Evolutionary conservation across 2,797 vertebrate species (phyloP), one percentile per base, ranked within the genome.

Genomic region (Otolemur crassicaudatus): DNA sequence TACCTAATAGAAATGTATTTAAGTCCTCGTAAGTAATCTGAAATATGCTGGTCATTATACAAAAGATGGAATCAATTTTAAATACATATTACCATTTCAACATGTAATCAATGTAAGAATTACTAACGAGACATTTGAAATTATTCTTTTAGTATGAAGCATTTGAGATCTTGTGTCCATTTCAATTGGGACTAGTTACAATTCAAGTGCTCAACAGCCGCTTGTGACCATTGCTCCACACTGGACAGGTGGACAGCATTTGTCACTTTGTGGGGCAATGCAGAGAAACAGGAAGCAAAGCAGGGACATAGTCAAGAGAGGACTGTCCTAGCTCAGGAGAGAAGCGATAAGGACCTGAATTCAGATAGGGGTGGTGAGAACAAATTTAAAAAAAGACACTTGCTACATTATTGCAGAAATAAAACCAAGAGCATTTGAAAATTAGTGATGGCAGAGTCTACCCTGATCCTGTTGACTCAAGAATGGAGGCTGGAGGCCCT

Each of bases 51-150:
- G 14, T 58, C 12, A 81, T 19, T 37, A 70, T 22, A 31, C 81
- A 96, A 75, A 53, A 25, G 25, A 56, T 60, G 20, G 63, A 63
- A 56, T 60, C 75, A 94, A 58, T 90, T 87, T 94, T 93, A 70
- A 82, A 77, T 20, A 60, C 70, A 67, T 14, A 69, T 58, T 90
- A n/a, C 40, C 65, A 83, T 93, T 90, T 69, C 69, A 69, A 83
- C 8, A 92, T n/a, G 5, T 46, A 75, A 79, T 53, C 37, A 73
- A 75, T 25, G n/a, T 60, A 83, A 75, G 67, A 90, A 84, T 91
- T 91, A 46, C 79, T 37, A 43, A 46, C 46, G 17, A 90, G 27
- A 22, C 40, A 77, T 37, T 82, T 89, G 14, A 88, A 72, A 88
- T 37, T 58, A 72, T 69, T 58, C 6, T 60, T 77, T 75, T 60